Evolutionary conservation across 23 tunicate genomes (phyloP), one percentile per base, ranked within the genome.

Genomic region (Corella eumyota): DNA sequence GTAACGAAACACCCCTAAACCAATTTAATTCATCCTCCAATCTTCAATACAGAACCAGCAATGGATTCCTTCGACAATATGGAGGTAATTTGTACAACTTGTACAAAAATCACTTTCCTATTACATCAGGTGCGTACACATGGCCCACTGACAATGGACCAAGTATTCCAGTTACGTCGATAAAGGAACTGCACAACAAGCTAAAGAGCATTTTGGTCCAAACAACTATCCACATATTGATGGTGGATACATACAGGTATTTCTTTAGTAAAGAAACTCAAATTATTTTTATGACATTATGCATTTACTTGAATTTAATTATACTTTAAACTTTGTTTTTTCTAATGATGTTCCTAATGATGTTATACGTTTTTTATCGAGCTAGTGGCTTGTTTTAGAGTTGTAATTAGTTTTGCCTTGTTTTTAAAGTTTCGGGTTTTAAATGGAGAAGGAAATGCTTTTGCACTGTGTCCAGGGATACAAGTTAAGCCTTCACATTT

Each of bases 381-480:
- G n/a, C n/a, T n/a, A n/a, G n/a, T n/a, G n/a, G n/a, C n/a, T n/a
- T n/a, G n/a, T n/a, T 15, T 40, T 11, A 11, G 15, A 9, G 15
- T 11, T 11, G 48, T 9, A 15, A 15, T 40, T 40, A 9, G 15
- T 40, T 40, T 9, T 9, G 15, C 11, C 15, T 29, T 58, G 5
- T 36, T 36, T 50, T 48, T 50, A 6, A 0, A 66, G 71, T 66
- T 66, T 27, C 71, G 71, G 29, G 71, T 32, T 5, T 11, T 66
- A 9, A 66, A 66, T 32, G 45, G 17, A 36, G 48, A 32, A 32
- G 32, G 23, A 36, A 24, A 31, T 11, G 63, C 64, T 17, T 69
- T 50, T 23, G 63, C 74, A 2, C 22, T 69, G 2, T 69, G 74
- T 26, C 64, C 74, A n/a, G 74, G 74, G 24, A 64, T 69, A 30